Base-by-base conservation (phyloP, 1,140 invertebrate genomes). In the Ceratina australensis region DNA sequence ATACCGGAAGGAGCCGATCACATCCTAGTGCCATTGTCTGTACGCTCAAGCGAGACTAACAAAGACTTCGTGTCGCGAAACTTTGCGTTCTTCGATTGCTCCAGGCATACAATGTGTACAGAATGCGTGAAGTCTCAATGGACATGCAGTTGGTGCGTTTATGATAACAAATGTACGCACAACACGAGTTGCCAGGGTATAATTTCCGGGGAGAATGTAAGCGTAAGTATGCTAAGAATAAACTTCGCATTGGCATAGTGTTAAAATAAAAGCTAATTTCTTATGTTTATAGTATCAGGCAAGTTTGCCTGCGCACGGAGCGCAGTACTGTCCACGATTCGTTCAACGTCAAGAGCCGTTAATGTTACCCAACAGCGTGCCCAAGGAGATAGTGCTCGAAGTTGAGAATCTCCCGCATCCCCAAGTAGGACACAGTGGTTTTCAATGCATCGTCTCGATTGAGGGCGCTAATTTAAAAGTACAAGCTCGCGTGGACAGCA, bases 91-190 rank as follows among this genome's bases (percentile, higher is more conserved):
- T 99, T 97, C 91, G 97, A 99, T 91, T 99, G 98, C 89, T 95
- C 95, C 10, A 94, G 95, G 73, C 98, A 99, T 90, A 95, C 93
- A 15, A 97, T 96, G 83, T 98, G 97, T 90, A 94, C 95, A 59
- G 95, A 96, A 50, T 98, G 97, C 91, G 96, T 98, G 5, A 95
- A 95, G 85, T 97, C 96, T 69, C 95, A 96, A 82, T 98, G 97
- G 97, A 95, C 95, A 3, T 98, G 97, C 87, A 98, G 97, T 87
- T 98, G 98, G 98, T 99, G 98, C 92, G 96, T 99, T 66, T 98
- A 97, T 89, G 97, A 98, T 85, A 99, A 99, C 90, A 96, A 95
- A 87, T 99, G 98, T 90, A 97, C 97, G 0, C 96, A 98, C 92
- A 96, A 98, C 90, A 95, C 94, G 28, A 95, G 96, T 42, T 98